phyloP scores from a whole-genome alignment of 2,888 invertebrate genomes.

The Trachelus iudaicus region DNA sequence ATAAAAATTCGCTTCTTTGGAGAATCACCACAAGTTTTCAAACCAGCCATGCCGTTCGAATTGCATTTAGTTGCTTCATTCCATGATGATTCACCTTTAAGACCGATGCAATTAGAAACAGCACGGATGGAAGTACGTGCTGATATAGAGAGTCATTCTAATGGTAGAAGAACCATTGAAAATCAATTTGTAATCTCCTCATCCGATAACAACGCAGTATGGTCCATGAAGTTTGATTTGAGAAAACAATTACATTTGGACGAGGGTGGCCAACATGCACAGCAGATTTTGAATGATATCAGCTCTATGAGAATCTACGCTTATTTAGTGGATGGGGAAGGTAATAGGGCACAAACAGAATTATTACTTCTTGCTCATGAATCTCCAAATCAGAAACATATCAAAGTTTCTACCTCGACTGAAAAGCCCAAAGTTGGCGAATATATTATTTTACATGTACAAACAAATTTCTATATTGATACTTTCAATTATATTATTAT shows the following conservation, averaged over 20 bases:
- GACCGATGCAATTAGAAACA: constrained; percentile 72
- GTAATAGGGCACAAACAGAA: constrained; percentile 76
- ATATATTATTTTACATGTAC: constrained; percentile 93
- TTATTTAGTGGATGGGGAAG: constrained; percentile 75
- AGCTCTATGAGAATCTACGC: constrained; percentile 77
- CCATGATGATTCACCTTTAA: constrained; percentile 88
- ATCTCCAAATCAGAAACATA: constrained; percentile 84
- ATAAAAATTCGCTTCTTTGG: constrained; percentile 87
- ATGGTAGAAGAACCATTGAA: constrained; percentile 74
- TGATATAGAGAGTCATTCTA: constrained; percentile 70
- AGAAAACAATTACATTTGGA: constrained; percentile 74
- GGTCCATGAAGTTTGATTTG: constrained; percentile 85
- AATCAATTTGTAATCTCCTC: constrained; percentile 73
- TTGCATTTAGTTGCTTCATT: constrained; percentile 85
- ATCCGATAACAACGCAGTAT: constrained; percentile 78
- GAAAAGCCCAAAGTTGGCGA: constrained; percentile 87
- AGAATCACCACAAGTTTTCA: constrained; percentile 92
- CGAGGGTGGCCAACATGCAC: constrained; percentile 69
- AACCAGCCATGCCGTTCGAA: constrained; percentile 92
- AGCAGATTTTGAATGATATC: constrained; percentile 75
- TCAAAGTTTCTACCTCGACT: constrained; percentile 89
- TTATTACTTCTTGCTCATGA: constrained; percentile 81
- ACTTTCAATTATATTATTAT: constrained; percentile 91
- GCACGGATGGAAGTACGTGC: constrained; percentile 77
- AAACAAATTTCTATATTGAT: constrained; percentile 90